Evolutionary conservation across 2,797 vertebrate genomes (phyloP).

Genomic region (Lophotriccus pileatus): DNA sequence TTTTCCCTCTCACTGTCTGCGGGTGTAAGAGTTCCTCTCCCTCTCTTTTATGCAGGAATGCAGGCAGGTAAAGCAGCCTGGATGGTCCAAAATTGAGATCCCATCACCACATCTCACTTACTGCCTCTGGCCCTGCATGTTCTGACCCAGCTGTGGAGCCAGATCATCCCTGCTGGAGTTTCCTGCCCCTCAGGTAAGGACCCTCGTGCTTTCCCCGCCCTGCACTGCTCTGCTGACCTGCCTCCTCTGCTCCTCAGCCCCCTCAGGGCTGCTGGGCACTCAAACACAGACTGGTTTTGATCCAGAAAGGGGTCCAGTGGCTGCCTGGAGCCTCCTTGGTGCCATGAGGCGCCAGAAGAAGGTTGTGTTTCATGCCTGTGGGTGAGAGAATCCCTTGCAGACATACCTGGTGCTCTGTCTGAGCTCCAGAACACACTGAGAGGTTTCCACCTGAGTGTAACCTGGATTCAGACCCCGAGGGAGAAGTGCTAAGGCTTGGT

Average conservation of each 20-base stretch:
- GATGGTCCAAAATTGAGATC: neutral
- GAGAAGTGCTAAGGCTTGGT: neutral
- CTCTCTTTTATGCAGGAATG: neutral
- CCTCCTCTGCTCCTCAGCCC: neutral
- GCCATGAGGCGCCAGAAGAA: neutral
- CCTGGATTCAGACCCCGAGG: neutral
- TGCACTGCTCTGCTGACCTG: neutral
- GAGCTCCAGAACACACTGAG: neutral
- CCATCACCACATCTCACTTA: neutral
- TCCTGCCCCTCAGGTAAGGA: fast-evolving
- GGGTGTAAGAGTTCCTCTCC: neutral
- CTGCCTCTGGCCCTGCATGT: too few relatives aligned
- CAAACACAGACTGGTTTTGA: neutral
- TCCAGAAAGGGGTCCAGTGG: neutral
- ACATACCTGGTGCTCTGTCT: fast-evolving
- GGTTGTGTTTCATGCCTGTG: too few relatives aligned
- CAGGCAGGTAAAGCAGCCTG: too few relatives aligned
- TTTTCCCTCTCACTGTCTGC: neutral
- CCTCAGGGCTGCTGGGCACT: too few relatives aligned
- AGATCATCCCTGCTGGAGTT: neutral
- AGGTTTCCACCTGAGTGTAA: neutral
- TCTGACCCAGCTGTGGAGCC: neutral
- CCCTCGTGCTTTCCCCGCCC: neutral
- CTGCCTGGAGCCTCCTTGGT: neutral
- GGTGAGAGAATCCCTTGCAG: fast-evolving